Evolutionary conservation across 2,888 invertebrate genomes (phyloP).

Genomic region (Dasypogon diadema): DNA sequence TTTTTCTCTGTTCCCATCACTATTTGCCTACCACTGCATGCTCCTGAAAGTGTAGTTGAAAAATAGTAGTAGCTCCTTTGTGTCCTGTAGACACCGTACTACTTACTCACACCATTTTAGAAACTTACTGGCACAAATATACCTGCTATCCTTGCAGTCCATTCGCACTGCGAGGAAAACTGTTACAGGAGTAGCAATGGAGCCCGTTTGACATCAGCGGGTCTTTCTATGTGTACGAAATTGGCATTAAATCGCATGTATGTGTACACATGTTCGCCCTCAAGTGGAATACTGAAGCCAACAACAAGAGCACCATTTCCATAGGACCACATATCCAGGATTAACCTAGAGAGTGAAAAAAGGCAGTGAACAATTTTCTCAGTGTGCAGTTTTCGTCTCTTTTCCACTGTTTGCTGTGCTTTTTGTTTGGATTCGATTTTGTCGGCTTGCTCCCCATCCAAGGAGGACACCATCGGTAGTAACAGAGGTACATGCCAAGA

Average conservation of each 20-base stretch:
- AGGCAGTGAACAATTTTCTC: background rate
- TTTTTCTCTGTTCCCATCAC: slow-evolving; percentile 1
- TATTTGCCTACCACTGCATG: background rate
- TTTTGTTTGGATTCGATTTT: slow-evolving; percentile 31
- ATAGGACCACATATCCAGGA: slow-evolving; percentile 8
- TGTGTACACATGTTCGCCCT: too few relatives aligned
- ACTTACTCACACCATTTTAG: too few relatives aligned
- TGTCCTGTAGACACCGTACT: background rate
- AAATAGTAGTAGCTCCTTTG: slow-evolving; percentile 9
- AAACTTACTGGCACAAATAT: too few relatives aligned
- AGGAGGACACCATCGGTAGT: slow-evolving; percentile 12
- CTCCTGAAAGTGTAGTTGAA: background rate
- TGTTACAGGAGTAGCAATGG: slow-evolving; percentile 2
- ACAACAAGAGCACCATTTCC: background rate
- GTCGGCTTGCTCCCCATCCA: background rate
- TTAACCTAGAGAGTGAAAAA: slow-evolving; percentile 12
- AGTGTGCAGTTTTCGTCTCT: background rate
- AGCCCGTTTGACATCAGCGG: slow-evolving; percentile 23
- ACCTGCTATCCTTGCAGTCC: background rate
- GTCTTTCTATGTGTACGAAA: background rate
- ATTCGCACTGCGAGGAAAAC: background rate
- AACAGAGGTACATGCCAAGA: slow-evolving; percentile 6
- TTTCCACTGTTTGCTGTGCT: background rate
- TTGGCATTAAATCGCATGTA: too few relatives aligned
- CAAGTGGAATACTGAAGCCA: slow-evolving; percentile 2